These are phyloP conservation scores for Ormyrus nitidulus DNA, from an alignment of 2,888 invertebrate species.

Conservation along the genomic window DNA sequence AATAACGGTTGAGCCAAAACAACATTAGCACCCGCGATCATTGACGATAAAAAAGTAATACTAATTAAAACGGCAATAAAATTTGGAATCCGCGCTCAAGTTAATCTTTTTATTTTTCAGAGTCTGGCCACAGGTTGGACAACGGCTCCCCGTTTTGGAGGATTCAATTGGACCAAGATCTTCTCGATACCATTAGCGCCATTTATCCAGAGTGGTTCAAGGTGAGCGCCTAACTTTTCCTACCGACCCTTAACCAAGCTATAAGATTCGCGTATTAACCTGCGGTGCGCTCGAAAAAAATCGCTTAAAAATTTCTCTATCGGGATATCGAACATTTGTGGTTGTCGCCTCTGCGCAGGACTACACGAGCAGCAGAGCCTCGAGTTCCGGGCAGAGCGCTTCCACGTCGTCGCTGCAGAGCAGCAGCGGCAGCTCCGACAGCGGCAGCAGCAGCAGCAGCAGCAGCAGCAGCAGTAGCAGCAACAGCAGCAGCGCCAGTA, in stretches of 20 bases:
- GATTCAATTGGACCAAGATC: constrained; percentile 93
- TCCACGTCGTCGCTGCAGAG: constrained; percentile 24
- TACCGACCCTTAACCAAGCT: neutral
- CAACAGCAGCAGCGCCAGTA: neutral
- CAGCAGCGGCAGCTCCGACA: constrained; percentile 21
- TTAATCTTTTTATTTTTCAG: constrained; percentile 76
- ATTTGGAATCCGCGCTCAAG: too few relatives aligned
- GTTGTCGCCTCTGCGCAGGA: constrained; percentile 63
- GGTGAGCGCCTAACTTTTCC: constrained; percentile 65
- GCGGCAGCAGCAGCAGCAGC: constrained; percentile 27
- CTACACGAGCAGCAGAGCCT: constrained; percentile 71
- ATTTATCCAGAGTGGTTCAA: constrained; percentile 97
- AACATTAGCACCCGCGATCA: too few relatives aligned
- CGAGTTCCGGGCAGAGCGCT: constrained; percentile 65
- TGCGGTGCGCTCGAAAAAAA: constrained; percentile 24
- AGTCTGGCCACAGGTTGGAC: constrained; percentile 84
- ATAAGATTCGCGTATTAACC: neutral
- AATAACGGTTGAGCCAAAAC: too few relatives aligned
- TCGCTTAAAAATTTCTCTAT: too few relatives aligned
- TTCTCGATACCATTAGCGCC: constrained; percentile 92
- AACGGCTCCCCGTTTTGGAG: constrained; percentile 91
- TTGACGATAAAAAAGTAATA: too few relatives aligned
- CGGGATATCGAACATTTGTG: neutral
- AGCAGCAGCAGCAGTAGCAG: neutral
- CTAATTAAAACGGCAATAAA: too few relatives aligned